Evolutionary conservation across 2,888 invertebrate genomes (phyloP).

Genomic region (Pyrgus malvae): DNA sequence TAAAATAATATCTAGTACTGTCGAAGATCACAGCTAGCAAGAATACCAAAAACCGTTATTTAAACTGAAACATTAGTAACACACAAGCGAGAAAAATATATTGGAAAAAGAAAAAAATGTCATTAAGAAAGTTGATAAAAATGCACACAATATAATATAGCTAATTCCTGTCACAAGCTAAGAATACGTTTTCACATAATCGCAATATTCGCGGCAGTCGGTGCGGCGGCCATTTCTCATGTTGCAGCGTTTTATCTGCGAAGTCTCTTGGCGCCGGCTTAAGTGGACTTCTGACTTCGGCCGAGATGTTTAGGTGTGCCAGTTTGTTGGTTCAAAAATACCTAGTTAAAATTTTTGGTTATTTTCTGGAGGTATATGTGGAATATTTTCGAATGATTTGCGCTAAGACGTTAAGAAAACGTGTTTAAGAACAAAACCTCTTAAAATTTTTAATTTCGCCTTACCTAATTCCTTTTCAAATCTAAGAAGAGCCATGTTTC

Average conservation of each 20-base stretch:
- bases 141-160: slow-evolving; percentile 35
- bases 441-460: too few species aligned
- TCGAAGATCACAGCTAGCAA: too few species aligned
- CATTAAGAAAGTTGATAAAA: slow-evolving; percentile 22
- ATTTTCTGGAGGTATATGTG: neutral
- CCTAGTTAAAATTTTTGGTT: neutral
- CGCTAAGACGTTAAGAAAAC: too few species aligned
- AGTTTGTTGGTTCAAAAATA: slow-evolving; percentile 22
- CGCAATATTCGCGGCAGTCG: slow-evolving; percentile 60
- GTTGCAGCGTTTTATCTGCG: slow-evolving; percentile 62
- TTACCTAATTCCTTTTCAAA: too few species aligned
- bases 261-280: slow-evolving; percentile 41
- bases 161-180: slow-evolving; percentile 10
- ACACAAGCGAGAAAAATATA: too few species aligned
- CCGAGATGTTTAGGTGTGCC: slow-evolving; percentile 44
- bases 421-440: too few species aligned
- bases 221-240: slow-evolving; percentile 64
- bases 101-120: neutral
- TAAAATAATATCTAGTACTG: too few species aligned
- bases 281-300: slow-evolving; percentile 48
- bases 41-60: too few species aligned
- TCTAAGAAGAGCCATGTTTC: too few species aligned
- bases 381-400: too few species aligned
- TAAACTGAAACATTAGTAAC: too few species aligned
- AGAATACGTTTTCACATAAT: slow-evolving; percentile 35